Base-by-base conservation (phyloP, 2,888 invertebrate species). In the Stenodema calcarata region DNA sequence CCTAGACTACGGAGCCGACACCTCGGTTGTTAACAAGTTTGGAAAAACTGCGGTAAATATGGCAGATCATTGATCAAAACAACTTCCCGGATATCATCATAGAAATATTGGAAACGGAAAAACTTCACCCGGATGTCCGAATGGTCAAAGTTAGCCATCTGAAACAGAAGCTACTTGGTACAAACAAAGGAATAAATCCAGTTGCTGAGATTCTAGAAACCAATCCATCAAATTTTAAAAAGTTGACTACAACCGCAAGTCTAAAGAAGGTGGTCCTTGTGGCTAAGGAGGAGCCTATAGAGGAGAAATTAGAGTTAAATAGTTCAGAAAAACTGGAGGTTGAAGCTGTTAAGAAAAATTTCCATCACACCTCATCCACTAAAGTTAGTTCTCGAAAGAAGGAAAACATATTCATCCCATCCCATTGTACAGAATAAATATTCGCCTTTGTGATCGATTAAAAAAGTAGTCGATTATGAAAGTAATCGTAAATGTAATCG, bases 1-100 rank as follows among this genome's bases (percentile, higher is more conserved):
- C 88, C 91, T 98, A 79, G 93, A 94, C 87, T 92, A 94, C 90
- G 96, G 96, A 83, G 97, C 97, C 0, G 94, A 95, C 91, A 93
- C 94, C 11, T 92, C 92, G 76, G 91, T 93, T 88, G 91, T 92
- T 78, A 96, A 95, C 90, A 96, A 96, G 91, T 96, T 96, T 90
- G 93, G 94, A 62, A 94, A 95, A 90, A 94, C 95, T 1, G 94
- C 95, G 2, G 90, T 94, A 2, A 93, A 94, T 88, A 92, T 96
- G 87, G 95, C 96, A n/a, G n/a, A n/a, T n/a, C n/a, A n/a, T n/a
- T 14, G 14, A 35, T 16, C 16, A 35, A 23, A 78, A 78, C 12
- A 23, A 30, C 30, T 27, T 78, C 50, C n/a, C 70, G 11, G 78
- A 79, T 0, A 70, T 86, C 23, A 6, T 54, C n/a, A 28, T 27